Evolutionary conservation across 1,140 invertebrate genomes (phyloP).

Genomic region (Drosophila novamexicana): DNA sequence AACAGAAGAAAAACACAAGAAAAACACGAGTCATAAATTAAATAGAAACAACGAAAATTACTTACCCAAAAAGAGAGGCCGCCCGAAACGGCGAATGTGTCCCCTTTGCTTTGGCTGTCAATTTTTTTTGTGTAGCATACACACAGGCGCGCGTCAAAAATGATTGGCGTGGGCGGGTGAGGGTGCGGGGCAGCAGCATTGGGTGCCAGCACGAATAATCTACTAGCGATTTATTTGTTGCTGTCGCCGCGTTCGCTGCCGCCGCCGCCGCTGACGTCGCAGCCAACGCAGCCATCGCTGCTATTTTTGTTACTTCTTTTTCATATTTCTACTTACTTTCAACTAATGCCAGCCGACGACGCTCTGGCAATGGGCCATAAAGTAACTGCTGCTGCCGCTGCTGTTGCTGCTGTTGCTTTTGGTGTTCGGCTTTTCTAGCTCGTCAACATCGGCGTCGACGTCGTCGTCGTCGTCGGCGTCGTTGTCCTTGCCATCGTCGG

Average conservation of each 20-base stretch:
- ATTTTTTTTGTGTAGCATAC: constrained; percentile 75
- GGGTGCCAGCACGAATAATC: constrained; percentile 79
- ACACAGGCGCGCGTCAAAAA: constrained; percentile 65
- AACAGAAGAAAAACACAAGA: constrained; percentile 50
- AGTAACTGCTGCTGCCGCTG: constrained; percentile 39
- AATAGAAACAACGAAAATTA: constrained; percentile 82
- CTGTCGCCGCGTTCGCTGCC: constrained; percentile 48
- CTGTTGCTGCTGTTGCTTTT: constrained; percentile 30
- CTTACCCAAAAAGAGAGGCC: constrained; percentile 64
- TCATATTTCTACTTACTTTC: constrained; percentile 77
- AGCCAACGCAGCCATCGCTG: constrained; percentile 38
- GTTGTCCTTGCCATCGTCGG: constrained; percentile 11
- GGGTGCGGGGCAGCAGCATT: constrained; percentile 30
- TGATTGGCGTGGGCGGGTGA: constrained; percentile 13
- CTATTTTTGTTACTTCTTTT: constrained; percentile 81
- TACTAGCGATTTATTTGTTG: constrained; percentile 80
- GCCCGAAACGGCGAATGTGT: constrained; percentile 58
- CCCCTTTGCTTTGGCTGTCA: constrained; percentile 70
- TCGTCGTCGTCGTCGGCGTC: background rate
- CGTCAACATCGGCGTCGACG: constrained; percentile 31
- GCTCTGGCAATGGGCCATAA: constrained; percentile 46
- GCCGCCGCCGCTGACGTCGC: constrained; percentile 5
- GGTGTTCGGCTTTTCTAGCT: constrained; percentile 42
- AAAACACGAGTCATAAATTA: constrained; percentile 80
- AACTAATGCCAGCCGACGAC: constrained; percentile 51